phyloP scores from a whole-genome alignment of 2,797 vertebrate species.

The Tamandua tetradactyla region DNA sequence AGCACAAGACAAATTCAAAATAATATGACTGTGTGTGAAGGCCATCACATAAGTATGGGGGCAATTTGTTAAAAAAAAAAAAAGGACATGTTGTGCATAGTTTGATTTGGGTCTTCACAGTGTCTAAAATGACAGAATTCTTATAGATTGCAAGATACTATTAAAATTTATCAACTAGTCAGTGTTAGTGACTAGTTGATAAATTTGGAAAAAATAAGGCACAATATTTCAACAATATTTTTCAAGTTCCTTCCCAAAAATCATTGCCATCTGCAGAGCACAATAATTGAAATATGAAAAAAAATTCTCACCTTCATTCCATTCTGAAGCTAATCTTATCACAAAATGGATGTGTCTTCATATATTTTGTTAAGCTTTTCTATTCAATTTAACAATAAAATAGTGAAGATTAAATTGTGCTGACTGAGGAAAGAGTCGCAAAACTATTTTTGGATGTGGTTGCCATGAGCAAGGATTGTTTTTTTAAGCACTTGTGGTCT shows the following conservation, averaged over 20 bases:
- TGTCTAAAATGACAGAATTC: background rate
- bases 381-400: background rate
- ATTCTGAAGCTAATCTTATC: background rate
- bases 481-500: background rate
- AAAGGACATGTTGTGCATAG: accelerated
- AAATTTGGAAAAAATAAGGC: background rate
- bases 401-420: background rate
- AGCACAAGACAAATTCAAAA: background rate
- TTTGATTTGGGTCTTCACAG: background rate
- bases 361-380: background rate
- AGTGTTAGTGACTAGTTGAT: background rate
- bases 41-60: background rate
- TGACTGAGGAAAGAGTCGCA: background rate
- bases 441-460: background rate
- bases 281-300: background rate
- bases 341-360: background rate
- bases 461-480: background rate
- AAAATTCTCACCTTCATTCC: background rate
- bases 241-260: background rate
- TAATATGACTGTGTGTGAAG: background rate
- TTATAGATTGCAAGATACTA: background rate
- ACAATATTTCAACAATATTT: background rate
- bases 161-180: background rate
- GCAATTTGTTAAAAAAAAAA: background rate
- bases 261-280: background rate